Conservation (phyloP, 2,113 vertebrate species). For the Haemorhous mexicanus region DNA sequence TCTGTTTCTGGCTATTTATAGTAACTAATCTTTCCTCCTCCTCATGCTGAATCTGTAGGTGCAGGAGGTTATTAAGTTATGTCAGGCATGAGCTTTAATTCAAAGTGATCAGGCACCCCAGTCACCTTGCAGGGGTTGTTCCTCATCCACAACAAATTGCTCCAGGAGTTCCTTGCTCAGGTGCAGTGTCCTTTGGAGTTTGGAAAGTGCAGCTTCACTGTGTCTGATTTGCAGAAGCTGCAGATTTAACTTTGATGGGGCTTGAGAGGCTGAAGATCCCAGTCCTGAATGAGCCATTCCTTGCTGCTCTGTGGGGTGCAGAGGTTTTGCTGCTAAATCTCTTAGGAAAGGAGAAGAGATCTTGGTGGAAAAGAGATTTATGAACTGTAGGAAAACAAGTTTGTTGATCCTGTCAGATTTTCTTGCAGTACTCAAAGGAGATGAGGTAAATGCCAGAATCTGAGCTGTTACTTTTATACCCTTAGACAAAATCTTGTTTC, state of each 20-base stretch:
- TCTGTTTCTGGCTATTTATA: slow-evolving; percentile 25
- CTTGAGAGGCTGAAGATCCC: background rate
- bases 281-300: background rate
- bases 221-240: background rate
- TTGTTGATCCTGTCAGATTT: background rate
- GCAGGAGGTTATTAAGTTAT: slow-evolving; percentile 9
- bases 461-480: background rate
- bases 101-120: background rate
- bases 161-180: background rate
- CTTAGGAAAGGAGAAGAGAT: background rate
- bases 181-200: background rate
- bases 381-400: background rate
- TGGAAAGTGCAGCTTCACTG: background rate
- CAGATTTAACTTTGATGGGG: background rate
- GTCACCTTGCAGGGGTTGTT: background rate
- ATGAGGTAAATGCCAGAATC: background rate
- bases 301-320: background rate
- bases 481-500: background rate
- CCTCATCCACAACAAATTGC: background rate
- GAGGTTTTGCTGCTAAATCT: background rate
- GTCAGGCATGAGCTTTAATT: background rate
- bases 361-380: background rate
- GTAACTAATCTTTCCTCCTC: background rate
- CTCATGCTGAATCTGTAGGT: background rate
- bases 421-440: background rate